A percentile compares a stretch with the other conserved stretches of the same genome.
Evolutionary conservation across 2,113 vertebrate genomes (phyloP).

Genomic region (Caretta caretta): DNA sequence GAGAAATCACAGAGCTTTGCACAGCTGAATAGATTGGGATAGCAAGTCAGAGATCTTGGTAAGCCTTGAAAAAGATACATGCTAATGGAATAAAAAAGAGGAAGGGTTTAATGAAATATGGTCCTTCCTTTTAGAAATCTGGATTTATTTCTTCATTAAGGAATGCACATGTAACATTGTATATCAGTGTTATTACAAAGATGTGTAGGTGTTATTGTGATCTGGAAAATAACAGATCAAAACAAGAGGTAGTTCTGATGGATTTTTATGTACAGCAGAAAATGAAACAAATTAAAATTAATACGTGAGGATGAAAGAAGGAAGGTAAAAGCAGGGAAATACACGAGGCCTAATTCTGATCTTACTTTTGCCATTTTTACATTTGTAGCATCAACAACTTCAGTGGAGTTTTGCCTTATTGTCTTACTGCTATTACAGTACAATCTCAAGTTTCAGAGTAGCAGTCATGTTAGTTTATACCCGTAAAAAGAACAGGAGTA

Average conservation of each 20-base stretch:
- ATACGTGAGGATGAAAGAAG: background rate
- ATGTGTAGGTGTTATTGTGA: background rate
- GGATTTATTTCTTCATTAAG: fast-evolving
- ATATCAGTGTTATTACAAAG: fast-evolving
- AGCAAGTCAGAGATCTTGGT: background rate
- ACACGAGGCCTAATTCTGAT: background rate
- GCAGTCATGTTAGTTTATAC: no score
- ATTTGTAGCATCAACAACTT: background rate
- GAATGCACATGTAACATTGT: fast-evolving
- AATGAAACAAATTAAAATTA: background rate
- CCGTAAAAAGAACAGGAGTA: no score
- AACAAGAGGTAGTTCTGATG: fast-evolving
- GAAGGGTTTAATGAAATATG: background rate
- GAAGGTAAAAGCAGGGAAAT: background rate
- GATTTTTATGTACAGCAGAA: fast-evolving
- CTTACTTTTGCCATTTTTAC: background rate
- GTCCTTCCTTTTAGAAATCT: background rate
- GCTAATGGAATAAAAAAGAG: fast-evolving
- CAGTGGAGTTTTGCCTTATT: background rate
- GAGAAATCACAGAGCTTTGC: background rate
- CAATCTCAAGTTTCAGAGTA: background rate
- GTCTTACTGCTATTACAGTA: background rate
- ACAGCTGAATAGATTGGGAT: background rate
- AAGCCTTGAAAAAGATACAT: background rate
- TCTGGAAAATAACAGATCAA: background rate